Base-by-base conservation (phyloP, 2,888 invertebrate species). In the Caenorhabditis sinica region DNA sequence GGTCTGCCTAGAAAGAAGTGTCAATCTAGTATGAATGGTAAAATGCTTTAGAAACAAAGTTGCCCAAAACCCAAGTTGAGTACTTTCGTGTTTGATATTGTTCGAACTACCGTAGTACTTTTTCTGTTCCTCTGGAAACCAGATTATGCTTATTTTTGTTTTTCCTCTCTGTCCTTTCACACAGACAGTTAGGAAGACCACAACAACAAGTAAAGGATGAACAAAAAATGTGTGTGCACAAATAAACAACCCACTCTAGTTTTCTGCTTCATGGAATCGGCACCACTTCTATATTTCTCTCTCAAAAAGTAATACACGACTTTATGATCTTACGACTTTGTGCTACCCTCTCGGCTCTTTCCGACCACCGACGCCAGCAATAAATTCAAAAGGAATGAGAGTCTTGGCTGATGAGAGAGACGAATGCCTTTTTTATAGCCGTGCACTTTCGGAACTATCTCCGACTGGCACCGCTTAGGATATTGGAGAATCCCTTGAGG, bases 91-190 rank as follows among this genome's bases (percentile, higher is more conserved):
- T 13, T 40, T 13, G 9, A 9, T 40, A 13, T 40, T 40, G 40
- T 49, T 49, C 49, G 20, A 49, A 49, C 6, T 20, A 20, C 49
- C 5, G n/a, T n/a, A 5, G 3, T 20, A n/a, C 49, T 20, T 6
- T n/a, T 49, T 49, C 20, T 20, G 17, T 20, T 51, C 23, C 25
- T 53, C 8, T 28, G 23, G 33, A 23, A 74, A 51, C 49, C 33
- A 75, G 66, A 66, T 75, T 75, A 75, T 75, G 65, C 17, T 30
- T 75, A 75, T 75, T 75, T 74, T 75, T 53, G 28, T 75, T 66
- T 66, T 75, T 43, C 23, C 4, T 40, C 63, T 49, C 68, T 25
- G 45, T 65, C 40, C n/a, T 69, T 40, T 56, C 13, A 8, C 69
- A 40, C 60, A 58, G 30, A 25, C 61, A 49, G 30, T 20, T 13